Evolutionary conservation across 1,140 invertebrate genomes (phyloP), one percentile per base, ranked within the genome.

Genomic region (Papilio dardanus): DNA sequence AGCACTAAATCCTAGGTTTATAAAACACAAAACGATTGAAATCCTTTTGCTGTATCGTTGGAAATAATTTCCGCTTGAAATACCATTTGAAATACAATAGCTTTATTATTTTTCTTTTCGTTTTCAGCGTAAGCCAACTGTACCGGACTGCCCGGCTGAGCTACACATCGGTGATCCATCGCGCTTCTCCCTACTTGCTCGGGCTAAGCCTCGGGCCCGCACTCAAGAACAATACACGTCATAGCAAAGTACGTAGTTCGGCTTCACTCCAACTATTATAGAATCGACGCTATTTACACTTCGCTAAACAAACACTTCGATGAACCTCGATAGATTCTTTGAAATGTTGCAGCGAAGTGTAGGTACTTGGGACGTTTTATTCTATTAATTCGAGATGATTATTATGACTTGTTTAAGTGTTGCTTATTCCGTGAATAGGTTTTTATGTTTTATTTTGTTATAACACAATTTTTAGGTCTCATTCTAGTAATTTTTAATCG

Each of bases 71-170:
- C 19, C 19, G 12, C 19, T 33, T 69, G 14, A 69, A 24, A 24
- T 37, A 69, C 19, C 35, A 37, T 69, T 69, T 69, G 16, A 69
- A 69, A 69, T 35, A 40, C 35, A 28, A 21, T 12, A 40, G 35
- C 19, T 37, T 69, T 69, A 40, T 69, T 69, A 73, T 73, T 65
- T 74, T 65, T 40, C 62, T 42, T 79, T 30, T 79, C 83, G 68
- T 92, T 87, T 93, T 35, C 86, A 96, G 96, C 75, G 85, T 95
- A 46, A 95, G 94, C 84, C 95, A 96, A 79, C 94, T 96, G 75
- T 96, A 96, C 78, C 94, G 95, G 78, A 96, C 95, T 30, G 95
- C 95, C 19, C 95, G 96, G 80, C 85, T 96, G 74, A 95, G 95
- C 37, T 96, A 96, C 78, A 87, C 90, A 12, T 92, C 95, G 54